Percentiles rank a stretch among this genome's conserved stretches.
Conservation (phyloP, 2,113 vertebrate genomes). For the Trachemys scripta region DNA sequence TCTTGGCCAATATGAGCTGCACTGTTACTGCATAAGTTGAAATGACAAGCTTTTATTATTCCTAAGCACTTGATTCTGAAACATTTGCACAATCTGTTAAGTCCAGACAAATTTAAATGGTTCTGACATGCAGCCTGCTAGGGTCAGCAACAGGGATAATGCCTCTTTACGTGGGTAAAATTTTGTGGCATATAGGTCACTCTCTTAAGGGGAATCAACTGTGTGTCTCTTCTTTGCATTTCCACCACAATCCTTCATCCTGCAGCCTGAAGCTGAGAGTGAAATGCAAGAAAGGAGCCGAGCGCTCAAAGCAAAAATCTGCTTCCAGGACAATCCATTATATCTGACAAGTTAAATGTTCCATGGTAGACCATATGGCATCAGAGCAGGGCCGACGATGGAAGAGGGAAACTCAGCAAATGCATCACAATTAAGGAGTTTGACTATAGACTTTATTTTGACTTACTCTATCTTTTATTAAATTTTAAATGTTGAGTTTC, state of each 20-base stretch:
- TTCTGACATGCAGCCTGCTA: slow-evolving; percentile 80
- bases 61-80: slow-evolving; percentile 74
- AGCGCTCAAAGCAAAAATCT: slow-evolving; percentile 89
- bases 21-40: slow-evolving; percentile 53
- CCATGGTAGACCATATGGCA: slow-evolving; percentile 92
- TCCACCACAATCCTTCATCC: slow-evolving; percentile 84
- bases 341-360: slow-evolving; percentile 95
- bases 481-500: slow-evolving; percentile 41
- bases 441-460: slow-evolving; percentile 83
- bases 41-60: slow-evolving; percentile 71
- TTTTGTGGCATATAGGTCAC: slow-evolving; percentile 82
- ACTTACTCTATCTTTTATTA: slow-evolving; percentile 70
- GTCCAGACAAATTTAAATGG: slow-evolving; percentile 79
- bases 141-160: slow-evolving; percentile 80
- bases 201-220: slow-evolving; percentile 81
- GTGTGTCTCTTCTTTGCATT: slow-evolving; percentile 73
- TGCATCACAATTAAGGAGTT: slow-evolving; percentile 91
- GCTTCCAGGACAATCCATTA: slow-evolving; percentile 95
- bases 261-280: slow-evolving; percentile 82
- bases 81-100: slow-evolving; percentile 78
- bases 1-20: slow-evolving; percentile 35
- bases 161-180: slow-evolving; percentile 81
- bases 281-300: slow-evolving; percentile 83
- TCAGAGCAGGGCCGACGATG: slow-evolving; percentile 80
- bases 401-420: slow-evolving; percentile 85